Base-by-base conservation (phyloP, 2,888 invertebrate genomes). In the Tribolium freemani region DNA sequence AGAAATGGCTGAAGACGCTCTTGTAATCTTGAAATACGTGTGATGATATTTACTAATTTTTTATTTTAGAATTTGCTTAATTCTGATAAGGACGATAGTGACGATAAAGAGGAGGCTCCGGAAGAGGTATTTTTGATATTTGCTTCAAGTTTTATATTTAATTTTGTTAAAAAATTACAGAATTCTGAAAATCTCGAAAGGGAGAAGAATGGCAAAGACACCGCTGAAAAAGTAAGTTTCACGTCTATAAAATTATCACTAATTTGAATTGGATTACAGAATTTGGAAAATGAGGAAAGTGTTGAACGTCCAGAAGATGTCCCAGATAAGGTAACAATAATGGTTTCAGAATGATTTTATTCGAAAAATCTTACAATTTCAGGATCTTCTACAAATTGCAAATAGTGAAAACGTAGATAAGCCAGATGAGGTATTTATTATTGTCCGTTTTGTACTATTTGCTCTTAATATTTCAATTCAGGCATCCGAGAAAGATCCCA, bases 1-100 rank as follows among this genome's bases (percentile, higher is more conserved):
- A 3, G 26, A 61, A 48, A n/a, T 61, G 16, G 44, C 57, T 38
- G 48, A 61, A 21, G 3, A 50, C 48, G 63, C 50, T 30, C 4
- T 63, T 26, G 63, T 63, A 63, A 11, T 9, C 5, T 5, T 26
- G 4, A 56, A n/a, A 38, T 44, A 13, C n/a, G 6, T 48, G 16
- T 16, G 16, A 2, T 16, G 1, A 1, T 38, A 1, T 54, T 54
- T 56, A 4, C 6, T 31, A 56, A 21, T 31, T 0, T 56, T 31
- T 56, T 56, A 13, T 56, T 63, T 11, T 38, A 63, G 63, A 30
- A 51, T 6, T 13, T 51, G 13, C 5, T 63, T 10, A 31, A 51
- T 31, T 63, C 63, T n/a, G 63, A 63, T 26, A 51, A 63, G 13
- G 63, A 63, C 30, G 46, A 46, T 46, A 38, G 38, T 38, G 38